phyloP scores from a whole-genome alignment of 2,113 vertebrate genomes.

The Proteles cristata region DNA sequence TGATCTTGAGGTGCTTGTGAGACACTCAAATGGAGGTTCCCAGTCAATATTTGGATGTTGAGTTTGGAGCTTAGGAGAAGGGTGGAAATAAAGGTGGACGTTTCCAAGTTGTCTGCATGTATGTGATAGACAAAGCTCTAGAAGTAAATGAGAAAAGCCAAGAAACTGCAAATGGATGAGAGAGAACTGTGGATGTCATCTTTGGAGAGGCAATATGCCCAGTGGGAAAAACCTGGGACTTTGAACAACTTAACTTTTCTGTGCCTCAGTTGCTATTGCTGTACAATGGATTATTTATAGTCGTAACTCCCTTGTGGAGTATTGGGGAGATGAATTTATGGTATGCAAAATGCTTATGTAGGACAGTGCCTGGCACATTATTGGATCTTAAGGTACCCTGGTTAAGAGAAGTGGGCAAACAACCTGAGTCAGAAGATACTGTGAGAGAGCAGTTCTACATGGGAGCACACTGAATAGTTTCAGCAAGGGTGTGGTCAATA shows the following conservation, averaged over 20 bases:
- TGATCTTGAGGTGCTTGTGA: neutral
- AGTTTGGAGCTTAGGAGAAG: neutral
- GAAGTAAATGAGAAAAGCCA: neutral
- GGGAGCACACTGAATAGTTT: neutral
- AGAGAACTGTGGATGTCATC: neutral
- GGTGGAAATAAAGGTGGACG: neutral
- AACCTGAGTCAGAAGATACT: neutral
- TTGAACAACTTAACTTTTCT: neutral
- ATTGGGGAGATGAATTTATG: neutral
- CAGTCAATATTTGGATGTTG: neutral
- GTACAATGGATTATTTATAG: neutral
- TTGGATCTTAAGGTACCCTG: neutral
- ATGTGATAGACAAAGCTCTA: neutral
- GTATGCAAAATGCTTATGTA: neutral
- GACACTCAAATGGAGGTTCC: neutral
- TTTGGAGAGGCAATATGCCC: neutral
- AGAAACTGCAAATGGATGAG: neutral
- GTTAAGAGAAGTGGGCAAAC: neutral
- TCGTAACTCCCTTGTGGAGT: neutral
- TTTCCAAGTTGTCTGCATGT: neutral
- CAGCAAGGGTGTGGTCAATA: fast-evolving
- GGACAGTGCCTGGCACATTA: neutral
- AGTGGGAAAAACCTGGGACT: neutral
- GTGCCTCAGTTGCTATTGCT: neutral
- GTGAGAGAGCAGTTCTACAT: neutral